These are phyloP conservation scores for Lepidurus arcticus DNA, from an alignment of 1,140 invertebrate species.

Conservation along the genomic window DNA sequence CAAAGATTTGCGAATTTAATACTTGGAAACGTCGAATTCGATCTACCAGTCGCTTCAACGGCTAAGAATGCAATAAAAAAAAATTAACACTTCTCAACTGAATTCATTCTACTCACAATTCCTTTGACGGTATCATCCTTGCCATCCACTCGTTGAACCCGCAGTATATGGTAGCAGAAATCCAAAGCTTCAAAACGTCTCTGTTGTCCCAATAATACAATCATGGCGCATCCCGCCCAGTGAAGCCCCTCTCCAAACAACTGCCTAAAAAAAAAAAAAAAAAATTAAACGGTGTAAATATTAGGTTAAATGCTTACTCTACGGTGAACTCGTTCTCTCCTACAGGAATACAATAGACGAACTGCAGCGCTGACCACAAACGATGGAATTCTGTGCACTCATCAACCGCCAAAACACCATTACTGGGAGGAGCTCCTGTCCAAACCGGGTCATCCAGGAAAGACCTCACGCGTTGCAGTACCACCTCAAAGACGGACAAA, in stretches of 20 bases:
- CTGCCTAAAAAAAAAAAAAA: constrained; percentile 59
- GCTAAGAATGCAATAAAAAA: constrained; percentile 39
- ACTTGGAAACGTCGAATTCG: constrained; percentile 96
- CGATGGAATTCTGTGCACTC: constrained; percentile 97
- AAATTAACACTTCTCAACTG: constrained; percentile 15
- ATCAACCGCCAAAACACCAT: constrained; percentile 93
- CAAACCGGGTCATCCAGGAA: constrained; percentile 85
- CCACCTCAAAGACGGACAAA: constrained; percentile 95
- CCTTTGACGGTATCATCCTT: constrained; percentile 94
- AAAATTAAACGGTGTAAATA: constrained; percentile 34
- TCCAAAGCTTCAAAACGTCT: constrained; percentile 95
- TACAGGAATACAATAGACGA: constrained; percentile 95
- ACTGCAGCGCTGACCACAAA: constrained; percentile 96
- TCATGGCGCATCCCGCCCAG: constrained; percentile 98
- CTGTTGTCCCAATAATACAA: constrained; percentile 93
- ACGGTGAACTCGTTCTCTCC: constrained; percentile 96
- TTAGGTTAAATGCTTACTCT: constrained; percentile 62
- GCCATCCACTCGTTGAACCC: constrained; percentile 92
- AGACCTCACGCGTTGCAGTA: constrained; percentile 75
- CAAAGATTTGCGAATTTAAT: constrained; percentile 97
- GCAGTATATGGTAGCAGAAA: constrained; percentile 96
- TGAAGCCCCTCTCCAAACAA: constrained; percentile 97
- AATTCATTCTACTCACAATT: constrained; percentile 59
- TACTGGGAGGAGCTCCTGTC: constrained; percentile 79
- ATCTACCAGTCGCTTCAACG: constrained; percentile 91